phyloP scores from a whole-genome alignment of 2,888 invertebrate genomes.

The Seira ritae region DNA sequence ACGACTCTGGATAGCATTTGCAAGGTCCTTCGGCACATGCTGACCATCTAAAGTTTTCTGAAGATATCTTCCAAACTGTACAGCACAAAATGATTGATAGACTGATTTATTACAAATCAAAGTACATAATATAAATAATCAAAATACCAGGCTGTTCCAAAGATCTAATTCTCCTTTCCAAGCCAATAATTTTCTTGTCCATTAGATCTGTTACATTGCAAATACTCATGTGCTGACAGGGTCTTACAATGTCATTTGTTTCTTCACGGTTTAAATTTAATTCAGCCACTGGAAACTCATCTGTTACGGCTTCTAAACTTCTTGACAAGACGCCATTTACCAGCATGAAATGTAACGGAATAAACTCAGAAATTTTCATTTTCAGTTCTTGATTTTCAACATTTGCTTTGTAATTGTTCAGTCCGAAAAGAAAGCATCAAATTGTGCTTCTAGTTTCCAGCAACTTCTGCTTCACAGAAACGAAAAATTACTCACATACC shows the following conservation, averaged over 20 bases:
- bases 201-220: conserved; percentile 46
- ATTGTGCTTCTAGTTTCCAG: too few species aligned
- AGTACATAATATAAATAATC: conserved; percentile 13
- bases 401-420: too few species aligned
- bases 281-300: background rate
- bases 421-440: too few species aligned
- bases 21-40: conserved; percentile 68
- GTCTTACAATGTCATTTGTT: background rate
- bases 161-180: conserved; percentile 60
- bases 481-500: too few species aligned
- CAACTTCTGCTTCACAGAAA: too few species aligned
- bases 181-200: conserved; percentile 31
- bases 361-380: background rate
- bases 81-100: conserved; percentile 15
- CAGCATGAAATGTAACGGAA: background rate
- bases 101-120: background rate
- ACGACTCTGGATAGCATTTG: conserved; percentile 61
- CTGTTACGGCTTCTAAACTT: background rate
- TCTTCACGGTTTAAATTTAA: conserved; percentile 5
- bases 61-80: conserved; percentile 67
- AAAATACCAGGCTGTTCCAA: conserved; percentile 69
- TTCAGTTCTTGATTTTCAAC: too few species aligned
- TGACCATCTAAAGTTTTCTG: conserved; percentile 68
- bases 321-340: background rate
- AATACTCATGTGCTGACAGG: conserved; percentile 33